Percentiles rank a stretch among this genome's conserved stretches.
phyloP scores from a whole-genome alignment of 2,113 vertebrate species.

The Prunella fulvescens region DNA sequence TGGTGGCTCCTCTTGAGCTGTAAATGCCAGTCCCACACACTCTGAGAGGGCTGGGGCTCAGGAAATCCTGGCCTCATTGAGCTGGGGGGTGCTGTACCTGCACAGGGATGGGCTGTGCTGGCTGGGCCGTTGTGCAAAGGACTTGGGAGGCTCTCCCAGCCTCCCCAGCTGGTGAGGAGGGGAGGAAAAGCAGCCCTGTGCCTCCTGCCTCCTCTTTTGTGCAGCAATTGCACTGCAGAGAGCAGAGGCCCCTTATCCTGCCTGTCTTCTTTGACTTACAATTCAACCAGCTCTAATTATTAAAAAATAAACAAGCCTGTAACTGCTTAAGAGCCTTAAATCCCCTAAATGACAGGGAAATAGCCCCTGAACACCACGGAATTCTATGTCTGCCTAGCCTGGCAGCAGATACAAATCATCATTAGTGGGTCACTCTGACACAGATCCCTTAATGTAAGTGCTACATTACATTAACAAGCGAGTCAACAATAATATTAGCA shows the following conservation, averaged over 20 bases:
- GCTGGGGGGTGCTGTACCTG: not conserved
- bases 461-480: slow-evolving; percentile 55
- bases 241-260: not conserved
- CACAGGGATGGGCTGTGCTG: not conserved
- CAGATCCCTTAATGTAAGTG: slow-evolving; percentile 55
- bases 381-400: slow-evolving; percentile 17
- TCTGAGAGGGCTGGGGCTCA: not conserved
- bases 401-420: slow-evolving; percentile 53
- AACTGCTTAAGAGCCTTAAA: slow-evolving; percentile 50
- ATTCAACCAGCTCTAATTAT: slow-evolving; percentile 43
- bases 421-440: slow-evolving; percentile 47
- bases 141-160: not conserved
- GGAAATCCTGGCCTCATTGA: not conserved
- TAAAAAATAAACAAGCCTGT: slow-evolving; percentile 57
- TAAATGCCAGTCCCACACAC: not conserved
- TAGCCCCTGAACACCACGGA: not conserved
- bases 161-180: not conserved
- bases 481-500: slow-evolving; percentile 65
- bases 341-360: slow-evolving; percentile 41
- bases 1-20: not conserved
- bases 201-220: not conserved
- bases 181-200: not conserved
- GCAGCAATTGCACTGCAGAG: not conserved
- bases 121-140: not conserved
- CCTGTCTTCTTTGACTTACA: not conserved